A percentile compares a stretch with the other conserved stretches of the same genome.
phyloP scores from a whole-genome alignment of 2,888 invertebrate species.

The Cheilosia impressa region DNA sequence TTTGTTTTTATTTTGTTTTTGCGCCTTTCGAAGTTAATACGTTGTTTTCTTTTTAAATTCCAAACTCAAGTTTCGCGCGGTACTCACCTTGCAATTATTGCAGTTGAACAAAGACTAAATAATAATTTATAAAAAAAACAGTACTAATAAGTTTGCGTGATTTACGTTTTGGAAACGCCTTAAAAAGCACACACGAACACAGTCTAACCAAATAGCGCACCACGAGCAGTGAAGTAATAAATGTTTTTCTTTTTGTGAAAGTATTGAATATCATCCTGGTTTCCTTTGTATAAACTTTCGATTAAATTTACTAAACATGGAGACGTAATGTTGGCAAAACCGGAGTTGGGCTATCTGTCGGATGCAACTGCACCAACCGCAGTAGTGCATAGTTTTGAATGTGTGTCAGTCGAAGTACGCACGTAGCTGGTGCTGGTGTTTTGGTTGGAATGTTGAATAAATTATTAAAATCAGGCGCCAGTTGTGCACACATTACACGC shows the following conservation, averaged over 20 bases:
- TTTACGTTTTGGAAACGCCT: conserved; percentile 51
- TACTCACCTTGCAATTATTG: neutral
- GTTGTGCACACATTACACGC: neutral
- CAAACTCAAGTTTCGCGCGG: conserved; percentile 20
- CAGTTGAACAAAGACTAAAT: neutral
- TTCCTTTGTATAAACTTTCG: conserved; percentile 42
- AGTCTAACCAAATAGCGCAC: conserved; percentile 48
- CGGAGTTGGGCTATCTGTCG: conserved; percentile 15
- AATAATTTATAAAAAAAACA: neutral
- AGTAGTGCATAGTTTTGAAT: conserved; percentile 16
- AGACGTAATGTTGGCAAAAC: conserved; percentile 13
- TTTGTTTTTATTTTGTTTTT: conserved; percentile 39
- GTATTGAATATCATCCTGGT: neutral
- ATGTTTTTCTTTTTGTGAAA: conserved; percentile 19
- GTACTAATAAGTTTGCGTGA: conserved; percentile 20
- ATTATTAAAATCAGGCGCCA: conserved; percentile 34
- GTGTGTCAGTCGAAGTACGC: conserved; percentile 51
- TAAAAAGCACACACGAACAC: conserved; percentile 41
- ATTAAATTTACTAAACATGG: conserved; percentile 29
- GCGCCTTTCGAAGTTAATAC: conserved; percentile 24
- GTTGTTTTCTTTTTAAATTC: conserved; percentile 10
- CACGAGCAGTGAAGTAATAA: conserved; percentile 55
- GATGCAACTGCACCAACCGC: conserved; percentile 22
- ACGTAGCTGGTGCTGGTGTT: conserved; percentile 1
- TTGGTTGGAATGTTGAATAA: conserved; percentile 17